Evolutionary conservation across 2,888 invertebrate species (phyloP), one percentile per base, ranked within the genome.

Genomic region (Cantharis lateralis): DNA sequence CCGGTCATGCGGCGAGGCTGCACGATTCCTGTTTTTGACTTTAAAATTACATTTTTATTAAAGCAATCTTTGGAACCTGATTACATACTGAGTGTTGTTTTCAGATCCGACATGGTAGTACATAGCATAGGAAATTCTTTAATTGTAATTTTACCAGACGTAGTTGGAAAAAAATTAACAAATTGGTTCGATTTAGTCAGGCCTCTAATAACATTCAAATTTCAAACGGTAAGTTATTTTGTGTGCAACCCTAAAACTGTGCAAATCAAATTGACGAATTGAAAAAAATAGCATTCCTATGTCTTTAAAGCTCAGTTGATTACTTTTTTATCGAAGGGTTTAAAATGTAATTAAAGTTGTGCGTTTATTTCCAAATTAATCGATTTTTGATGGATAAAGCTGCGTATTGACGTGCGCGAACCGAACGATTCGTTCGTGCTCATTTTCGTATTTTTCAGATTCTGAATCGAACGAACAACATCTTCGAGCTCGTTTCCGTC

Each of bases 401-500:
- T 48, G 48, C n/a, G 48, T 48, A 48, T n/a, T n/a, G n/a, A n/a
- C 48, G 2, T 9, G 48, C 9, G 48, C n/a, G n/a, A n/a, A 48
- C n/a, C 48, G 48, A n/a, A n/a, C 13, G 13, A n/a, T 9, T 48
- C 48, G 48, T 48, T n/a, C 48, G 48, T 48, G 48, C 48, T 48
- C 48, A 48, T 48, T 48, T 48, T 0, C 2, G n/a, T 48, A n/a
- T n/a, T n/a, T 86, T 87, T 78, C 82, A 98, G 98, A 97, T 98
- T 84, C 89, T 98, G 80, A 96, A 97, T 86, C 93, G 98, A 82
- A 97, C 97, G 2, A 99, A 99, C 89, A 98, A 98, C 87, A 97
- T 98, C 82, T 99, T 99, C 89, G 98, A 98, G 88, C 88, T 98
- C 85, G 93, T 96, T 68, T 96, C 98, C 0, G 94, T 95, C 5